Conservation (phyloP, 2,113 vertebrate species). For the Natator depressus region DNA sequence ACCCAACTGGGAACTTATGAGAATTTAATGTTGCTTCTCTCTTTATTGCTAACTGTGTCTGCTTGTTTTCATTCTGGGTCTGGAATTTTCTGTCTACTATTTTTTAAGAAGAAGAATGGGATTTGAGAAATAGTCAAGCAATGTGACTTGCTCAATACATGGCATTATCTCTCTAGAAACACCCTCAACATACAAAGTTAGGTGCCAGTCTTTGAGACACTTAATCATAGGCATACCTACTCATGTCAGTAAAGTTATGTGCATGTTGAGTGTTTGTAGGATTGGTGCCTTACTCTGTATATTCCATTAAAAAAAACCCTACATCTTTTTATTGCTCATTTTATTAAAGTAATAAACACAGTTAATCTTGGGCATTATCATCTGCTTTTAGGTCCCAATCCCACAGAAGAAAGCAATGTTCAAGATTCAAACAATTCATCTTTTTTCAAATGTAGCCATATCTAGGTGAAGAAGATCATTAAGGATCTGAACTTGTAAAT, state of each 20-base stretch:
- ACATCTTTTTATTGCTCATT: background rate
- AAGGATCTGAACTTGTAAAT: background rate
- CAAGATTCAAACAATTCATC: rapidly evolving
- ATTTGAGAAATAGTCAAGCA: background rate
- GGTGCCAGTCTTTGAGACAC: background rate
- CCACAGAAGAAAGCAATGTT: background rate
- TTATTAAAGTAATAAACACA: background rate
- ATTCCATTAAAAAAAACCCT: background rate
- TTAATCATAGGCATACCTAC: background rate
- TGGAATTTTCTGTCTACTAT: background rate
- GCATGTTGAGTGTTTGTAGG: background rate
- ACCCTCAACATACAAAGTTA: background rate
- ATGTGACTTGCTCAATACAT: background rate
- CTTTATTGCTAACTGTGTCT: background rate
- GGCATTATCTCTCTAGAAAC: rapidly evolving
- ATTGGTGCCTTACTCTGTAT: background rate
- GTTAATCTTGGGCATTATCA: background rate
- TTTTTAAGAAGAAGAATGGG: background rate
- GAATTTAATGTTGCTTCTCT: background rate
- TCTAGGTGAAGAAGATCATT: background rate
- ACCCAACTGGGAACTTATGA: background rate
- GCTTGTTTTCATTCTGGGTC: background rate
- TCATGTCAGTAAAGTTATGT: background rate
- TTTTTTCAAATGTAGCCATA: background rate
- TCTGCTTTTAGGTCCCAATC: background rate